phyloP scores from a whole-genome alignment of 2,888 invertebrate genomes.

The Polydrusus cervinus region DNA sequence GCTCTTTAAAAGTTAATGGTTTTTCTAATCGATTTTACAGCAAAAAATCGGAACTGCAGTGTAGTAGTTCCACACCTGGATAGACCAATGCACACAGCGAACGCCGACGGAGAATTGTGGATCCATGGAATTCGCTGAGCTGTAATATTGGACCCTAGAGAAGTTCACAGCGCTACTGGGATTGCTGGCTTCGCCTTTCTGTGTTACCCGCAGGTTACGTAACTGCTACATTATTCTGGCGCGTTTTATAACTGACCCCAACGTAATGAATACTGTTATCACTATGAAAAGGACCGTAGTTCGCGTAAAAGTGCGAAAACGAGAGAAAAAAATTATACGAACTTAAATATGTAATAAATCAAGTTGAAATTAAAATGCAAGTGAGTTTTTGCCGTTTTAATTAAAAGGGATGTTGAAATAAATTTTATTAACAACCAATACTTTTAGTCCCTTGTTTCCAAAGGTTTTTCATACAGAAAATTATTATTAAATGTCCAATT shows the following conservation, averaged over 20 bases:
- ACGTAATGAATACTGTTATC: conserved; percentile 35
- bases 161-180: conserved; percentile 60
- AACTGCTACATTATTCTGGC: conserved; percentile 36
- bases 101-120: conserved; percentile 59
- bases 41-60: conserved; percentile 30
- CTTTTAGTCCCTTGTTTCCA: too few relatives aligned
- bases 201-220: conserved; percentile 46
- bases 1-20: conserved; percentile 10
- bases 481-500: too few relatives aligned
- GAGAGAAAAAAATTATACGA: not conserved
- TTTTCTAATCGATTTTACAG: conserved; percentile 27
- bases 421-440: too few relatives aligned
- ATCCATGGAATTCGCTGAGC: conserved; percentile 62
- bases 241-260: conserved; percentile 36
- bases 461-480: too few relatives aligned
- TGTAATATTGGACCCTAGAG: conserved; percentile 64
- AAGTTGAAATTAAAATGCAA: too few relatives aligned
- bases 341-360: not conserved
- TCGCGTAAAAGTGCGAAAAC: conserved; percentile 17
- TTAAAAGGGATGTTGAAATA: too few relatives aligned
- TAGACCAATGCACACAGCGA: conserved; percentile 51
- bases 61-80: conserved; percentile 42
- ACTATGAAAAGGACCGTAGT: not conserved
- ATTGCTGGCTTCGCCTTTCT: conserved; percentile 56
- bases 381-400: too few relatives aligned